phyloP scores from a whole-genome alignment of 2,797 vertebrate genomes.

The Pristis pectinata region DNA sequence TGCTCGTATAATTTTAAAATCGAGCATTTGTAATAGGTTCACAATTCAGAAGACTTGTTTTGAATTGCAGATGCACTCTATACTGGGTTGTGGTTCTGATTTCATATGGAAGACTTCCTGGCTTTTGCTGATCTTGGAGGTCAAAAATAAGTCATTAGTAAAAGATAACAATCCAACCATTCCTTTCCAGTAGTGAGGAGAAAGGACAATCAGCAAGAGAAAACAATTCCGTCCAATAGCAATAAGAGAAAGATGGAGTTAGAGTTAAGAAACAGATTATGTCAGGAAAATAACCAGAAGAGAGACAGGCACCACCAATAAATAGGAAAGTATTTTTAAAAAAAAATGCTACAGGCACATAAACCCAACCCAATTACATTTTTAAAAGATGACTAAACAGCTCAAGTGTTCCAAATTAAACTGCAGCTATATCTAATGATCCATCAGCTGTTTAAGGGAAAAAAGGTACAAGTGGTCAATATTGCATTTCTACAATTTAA shows the following conservation, averaged over 20 bases:
- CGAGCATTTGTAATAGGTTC: background rate
- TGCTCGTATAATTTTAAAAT: background rate
- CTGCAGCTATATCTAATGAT: too few relatives aligned
- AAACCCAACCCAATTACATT: too few relatives aligned
- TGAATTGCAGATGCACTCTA: background rate
- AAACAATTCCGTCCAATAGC: background rate
- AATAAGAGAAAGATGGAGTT: background rate
- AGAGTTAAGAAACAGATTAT: background rate
- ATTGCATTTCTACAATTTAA: too few relatives aligned
- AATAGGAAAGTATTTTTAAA: background rate
- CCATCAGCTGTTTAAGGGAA: too few relatives aligned
- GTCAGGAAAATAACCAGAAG: background rate
- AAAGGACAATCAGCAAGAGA: background rate
- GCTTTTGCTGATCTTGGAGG: background rate
- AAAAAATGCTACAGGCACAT: too few relatives aligned
- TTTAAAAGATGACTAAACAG: too few relatives aligned
- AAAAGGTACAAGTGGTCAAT: too few relatives aligned
- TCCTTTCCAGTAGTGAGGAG: background rate
- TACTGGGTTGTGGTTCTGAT: background rate
- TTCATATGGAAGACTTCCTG: background rate
- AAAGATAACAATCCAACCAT: background rate
- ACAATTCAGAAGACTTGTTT: background rate
- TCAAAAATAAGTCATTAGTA: too few relatives aligned
- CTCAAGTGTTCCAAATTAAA: too few relatives aligned
- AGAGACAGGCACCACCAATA: background rate